Base-by-base conservation (phyloP, 2,113 vertebrate genomes). In the Bungarus multicinctus region DNA sequence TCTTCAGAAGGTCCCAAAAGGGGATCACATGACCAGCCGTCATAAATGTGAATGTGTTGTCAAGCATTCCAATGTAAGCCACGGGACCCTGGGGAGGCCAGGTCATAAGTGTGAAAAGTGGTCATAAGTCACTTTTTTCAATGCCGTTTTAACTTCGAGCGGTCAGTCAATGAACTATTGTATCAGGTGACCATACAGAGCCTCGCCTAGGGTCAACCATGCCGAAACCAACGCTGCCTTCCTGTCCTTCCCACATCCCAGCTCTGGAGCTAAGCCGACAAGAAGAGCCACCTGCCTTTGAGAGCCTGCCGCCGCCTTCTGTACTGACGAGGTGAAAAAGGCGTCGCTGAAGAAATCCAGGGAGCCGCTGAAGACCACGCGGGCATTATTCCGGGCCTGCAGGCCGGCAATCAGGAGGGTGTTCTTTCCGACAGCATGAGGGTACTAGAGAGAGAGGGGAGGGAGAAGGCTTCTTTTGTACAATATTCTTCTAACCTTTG, bases 271-370 rank as follows among this genome's bases (percentile, higher is more conserved):
- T 2, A 23, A 39, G 53, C 34, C 0, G 3, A n/a, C 30, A 22
- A 53, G 1, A 16, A 30, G 60, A 88, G 91, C 14, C 50, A n/a
- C 10, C 0, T 92, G 99, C 99, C 98, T 98, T 96, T 98, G 97
- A 89, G 99, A 98, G 55, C 98, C 98, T 0, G 98, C 97, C 0
- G 96, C 92, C 0, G 99, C 98, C 91, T 99, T 99, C 98, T 99
- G 98, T 95, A 99, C 99, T 0, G 98, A 97, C 0, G 99, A 99
- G 95, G 98, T 99, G 97, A 99, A 99, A 97, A 99, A 99, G 74
- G 99, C 98, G 0, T 99, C 99, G 0, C 99, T 99, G 96, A 99
- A 99, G 97, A 99, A 99, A 81, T 99, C 99, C 57, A 99, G 94
- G 25, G 99, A 99, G 47, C 99, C 99, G 0, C 99, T 99, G 97